phyloP scores from a whole-genome alignment of 2,113 vertebrate genomes.

The Struthidea cinerea region DNA sequence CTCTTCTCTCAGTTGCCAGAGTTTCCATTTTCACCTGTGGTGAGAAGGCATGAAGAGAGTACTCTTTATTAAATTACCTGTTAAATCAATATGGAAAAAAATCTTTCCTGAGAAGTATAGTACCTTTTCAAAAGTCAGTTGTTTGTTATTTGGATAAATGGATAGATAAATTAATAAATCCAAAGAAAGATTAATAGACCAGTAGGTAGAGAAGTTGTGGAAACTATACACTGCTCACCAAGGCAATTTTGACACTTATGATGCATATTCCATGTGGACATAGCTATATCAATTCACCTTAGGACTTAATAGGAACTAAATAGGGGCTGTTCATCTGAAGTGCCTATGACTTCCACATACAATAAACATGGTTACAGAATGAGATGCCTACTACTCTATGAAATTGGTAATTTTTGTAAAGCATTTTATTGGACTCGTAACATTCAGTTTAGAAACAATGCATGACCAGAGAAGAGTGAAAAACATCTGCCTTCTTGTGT shows the following conservation, averaged over 20 bases:
- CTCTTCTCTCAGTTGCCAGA: background rate
- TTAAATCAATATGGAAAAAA: background rate
- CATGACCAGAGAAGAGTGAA: slow-evolving; percentile 34
- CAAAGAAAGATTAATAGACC: background rate
- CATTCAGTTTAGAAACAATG: slow-evolving; percentile 40
- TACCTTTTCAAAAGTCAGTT: background rate
- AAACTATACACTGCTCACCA: background rate
- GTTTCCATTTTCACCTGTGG: background rate
- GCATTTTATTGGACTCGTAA: background rate
- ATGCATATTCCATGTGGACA: background rate
- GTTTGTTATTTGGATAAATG: background rate
- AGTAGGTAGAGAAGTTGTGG: background rate
- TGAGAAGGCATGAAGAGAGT: background rate
- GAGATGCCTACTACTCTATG: background rate
- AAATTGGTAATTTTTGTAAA: background rate
- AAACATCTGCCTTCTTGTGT: slow-evolving; percentile 59
- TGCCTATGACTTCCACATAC: background rate
- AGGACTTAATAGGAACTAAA: background rate
- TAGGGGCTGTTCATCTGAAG: background rate
- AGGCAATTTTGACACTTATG: background rate
- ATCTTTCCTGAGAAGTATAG: background rate
- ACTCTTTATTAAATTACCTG: background rate
- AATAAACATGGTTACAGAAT: background rate
- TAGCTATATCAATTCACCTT: background rate
- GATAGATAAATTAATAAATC: background rate